phyloP scores from a whole-genome alignment of 2,113 vertebrate species.

The Ornithorhynchus anatinus region DNA sequence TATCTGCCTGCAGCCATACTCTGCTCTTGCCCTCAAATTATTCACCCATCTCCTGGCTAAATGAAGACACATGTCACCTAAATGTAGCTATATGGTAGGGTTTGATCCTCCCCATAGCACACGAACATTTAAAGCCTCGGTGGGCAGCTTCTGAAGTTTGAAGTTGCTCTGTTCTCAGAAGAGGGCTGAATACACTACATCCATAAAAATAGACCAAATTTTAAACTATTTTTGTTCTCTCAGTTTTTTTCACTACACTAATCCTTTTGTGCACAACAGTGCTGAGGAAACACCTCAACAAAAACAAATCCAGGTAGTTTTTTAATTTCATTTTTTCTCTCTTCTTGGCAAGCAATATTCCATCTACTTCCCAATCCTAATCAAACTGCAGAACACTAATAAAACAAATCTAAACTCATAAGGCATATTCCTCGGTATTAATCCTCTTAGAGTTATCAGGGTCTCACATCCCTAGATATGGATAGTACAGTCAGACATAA shows the following conservation, averaged over 20 bases:
- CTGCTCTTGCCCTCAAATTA: no score
- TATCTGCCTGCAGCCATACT: no score
- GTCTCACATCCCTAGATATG: slow-evolving; percentile 58
- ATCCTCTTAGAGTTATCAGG: slow-evolving; percentile 73
- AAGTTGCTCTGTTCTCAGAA: no score
- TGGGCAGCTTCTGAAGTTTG: no score
- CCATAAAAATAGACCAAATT: background rate
- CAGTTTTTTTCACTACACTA: slow-evolving; percentile 36
- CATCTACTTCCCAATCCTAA: slow-evolving; percentile 55
- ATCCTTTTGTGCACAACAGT: slow-evolving; percentile 36
- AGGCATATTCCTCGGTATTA: slow-evolving; percentile 67
- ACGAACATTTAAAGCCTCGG: no score
- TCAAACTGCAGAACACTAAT: slow-evolving; percentile 72
- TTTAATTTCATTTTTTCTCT: slow-evolving; percentile 68
- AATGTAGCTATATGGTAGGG: no score
- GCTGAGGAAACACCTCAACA: slow-evolving; percentile 38
- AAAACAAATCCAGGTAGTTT: slow-evolving; percentile 60
- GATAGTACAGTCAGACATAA: slow-evolving; percentile 62
- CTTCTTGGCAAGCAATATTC: slow-evolving; percentile 67
- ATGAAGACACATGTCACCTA: no score
- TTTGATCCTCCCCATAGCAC: no score
- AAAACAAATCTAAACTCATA: slow-evolving; percentile 75
- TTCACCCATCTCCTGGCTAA: no score
- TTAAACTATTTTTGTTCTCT: slow-evolving; percentile 37
- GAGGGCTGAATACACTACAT: no score